Percentiles rank a stretch among this genome's conserved stretches.
These are phyloP conservation scores for Catalaphyllia jardinei DNA, from an alignment of 64 coral and sea anemone genomes.

Conservation along the genomic window DNA sequence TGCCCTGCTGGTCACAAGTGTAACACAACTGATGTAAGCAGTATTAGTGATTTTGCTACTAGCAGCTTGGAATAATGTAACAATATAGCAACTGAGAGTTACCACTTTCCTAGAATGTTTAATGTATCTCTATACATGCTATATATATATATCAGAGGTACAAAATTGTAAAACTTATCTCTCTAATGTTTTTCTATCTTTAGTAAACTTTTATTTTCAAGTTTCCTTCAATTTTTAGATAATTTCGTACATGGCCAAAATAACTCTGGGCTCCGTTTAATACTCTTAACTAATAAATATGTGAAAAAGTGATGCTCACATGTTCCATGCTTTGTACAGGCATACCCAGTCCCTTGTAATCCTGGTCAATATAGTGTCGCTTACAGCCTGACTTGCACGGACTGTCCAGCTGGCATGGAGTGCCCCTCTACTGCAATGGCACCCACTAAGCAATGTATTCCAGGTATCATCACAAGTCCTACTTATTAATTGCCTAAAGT, in stretches of 20 bases:
- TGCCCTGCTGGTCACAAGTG: constrained; percentile 85
- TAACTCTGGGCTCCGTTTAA: background rate
- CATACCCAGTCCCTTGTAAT: constrained; percentile 56
- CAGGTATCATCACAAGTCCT: constrained; percentile 46
- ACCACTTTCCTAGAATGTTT: too few species aligned
- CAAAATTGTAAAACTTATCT: too few species aligned
- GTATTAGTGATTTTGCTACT: background rate
- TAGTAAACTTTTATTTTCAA: too few species aligned
- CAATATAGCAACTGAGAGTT: background rate
- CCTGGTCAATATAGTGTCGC: constrained; percentile 76
- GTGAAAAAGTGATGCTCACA: background rate
- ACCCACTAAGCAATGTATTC: constrained; percentile 32
- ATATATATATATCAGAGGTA: too few species aligned
- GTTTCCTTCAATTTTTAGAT: too few species aligned
- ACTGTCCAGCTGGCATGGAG: constrained; percentile 73
- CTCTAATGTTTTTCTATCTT: too few species aligned
- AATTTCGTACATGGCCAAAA: too few species aligned
- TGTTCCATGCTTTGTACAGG: constrained; percentile 29
- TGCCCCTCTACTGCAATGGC: constrained; percentile 65
- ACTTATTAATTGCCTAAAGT: background rate
- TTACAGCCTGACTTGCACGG: constrained; percentile 43
- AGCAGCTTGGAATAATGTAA: background rate
- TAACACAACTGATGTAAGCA: constrained; percentile 58
- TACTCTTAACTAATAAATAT: background rate
- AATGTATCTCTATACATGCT: too few species aligned